Evolutionary conservation across 2,888 invertebrate species (phyloP).

Genomic region (Hartigia nigra): DNA sequence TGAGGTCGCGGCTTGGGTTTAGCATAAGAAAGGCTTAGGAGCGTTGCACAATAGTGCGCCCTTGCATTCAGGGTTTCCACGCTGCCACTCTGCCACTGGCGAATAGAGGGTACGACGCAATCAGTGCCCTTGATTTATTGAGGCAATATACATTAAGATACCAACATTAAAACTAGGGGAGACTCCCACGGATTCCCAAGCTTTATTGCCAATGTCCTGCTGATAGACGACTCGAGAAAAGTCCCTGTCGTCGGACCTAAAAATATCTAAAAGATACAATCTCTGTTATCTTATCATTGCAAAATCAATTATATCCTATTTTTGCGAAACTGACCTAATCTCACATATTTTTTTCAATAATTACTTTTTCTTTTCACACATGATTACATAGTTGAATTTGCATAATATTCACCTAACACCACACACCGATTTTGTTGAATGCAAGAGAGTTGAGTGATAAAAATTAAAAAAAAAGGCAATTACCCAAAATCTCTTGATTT

Average conservation of each 20-base stretch:
- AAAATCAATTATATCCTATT: neutral
- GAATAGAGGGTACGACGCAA: constrained; percentile 54
- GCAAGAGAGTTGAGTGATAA: neutral
- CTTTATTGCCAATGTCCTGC: constrained; percentile 49
- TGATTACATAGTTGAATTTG: neutral
- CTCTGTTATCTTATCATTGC: neutral
- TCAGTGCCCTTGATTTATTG: constrained; percentile 66
- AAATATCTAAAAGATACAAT: neutral
- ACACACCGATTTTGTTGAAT: neutral
- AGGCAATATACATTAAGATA: constrained; percentile 66
- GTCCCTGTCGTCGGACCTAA: constrained; percentile 34
- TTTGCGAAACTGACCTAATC: constrained; percentile 20
- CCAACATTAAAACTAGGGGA: constrained; percentile 66
- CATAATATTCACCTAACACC: neutral
- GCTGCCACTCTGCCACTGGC: constrained; percentile 17
- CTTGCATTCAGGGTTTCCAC: constrained; percentile 21
- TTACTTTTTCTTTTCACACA: neutral
- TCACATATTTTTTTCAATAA: constrained; percentile 17
- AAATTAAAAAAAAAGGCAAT: neutral
- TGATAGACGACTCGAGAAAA: constrained; percentile 33
- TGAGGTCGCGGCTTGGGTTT: constrained; percentile 43
- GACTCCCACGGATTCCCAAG: constrained; percentile 53
- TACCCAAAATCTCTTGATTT: neutral
- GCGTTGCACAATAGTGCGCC: constrained; percentile 47
- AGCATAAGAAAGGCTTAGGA: constrained; percentile 60